Evolutionary conservation across 2,888 invertebrate species (phyloP).

Genomic region (Camponotus fellah): DNA sequence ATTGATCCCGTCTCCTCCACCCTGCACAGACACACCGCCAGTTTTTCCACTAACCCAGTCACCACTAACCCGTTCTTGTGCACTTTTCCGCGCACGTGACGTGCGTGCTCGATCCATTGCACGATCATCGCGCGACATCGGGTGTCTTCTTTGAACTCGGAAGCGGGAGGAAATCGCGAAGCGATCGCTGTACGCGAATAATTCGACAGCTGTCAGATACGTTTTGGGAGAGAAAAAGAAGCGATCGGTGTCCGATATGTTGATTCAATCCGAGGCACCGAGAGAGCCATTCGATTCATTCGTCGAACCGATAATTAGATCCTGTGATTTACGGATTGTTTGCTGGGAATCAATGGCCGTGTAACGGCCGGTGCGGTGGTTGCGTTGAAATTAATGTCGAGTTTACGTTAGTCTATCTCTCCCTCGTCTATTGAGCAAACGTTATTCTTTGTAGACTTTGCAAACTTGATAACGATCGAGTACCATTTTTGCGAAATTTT

Average conservation of each 20-base stretch:
- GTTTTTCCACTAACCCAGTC: conserved; percentile 10
- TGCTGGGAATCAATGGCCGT: conserved; percentile 42
- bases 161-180: conserved; percentile 15
- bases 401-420: conserved; percentile 38
- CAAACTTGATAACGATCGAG: conserved; percentile 48
- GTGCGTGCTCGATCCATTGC: conserved; percentile 1
- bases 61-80: conserved; percentile 55
- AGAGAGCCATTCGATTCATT: conserved; percentile 37
- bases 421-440: conserved; percentile 25
- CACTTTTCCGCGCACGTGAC: conserved; percentile 10
- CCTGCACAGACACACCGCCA: conserved; percentile 30
- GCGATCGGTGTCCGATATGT: conserved; percentile 43
- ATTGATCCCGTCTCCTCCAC: conserved; percentile 41
- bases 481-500: conserved; percentile 8
- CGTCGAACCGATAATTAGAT: conserved; percentile 51
- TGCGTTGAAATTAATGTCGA: conserved; percentile 38
- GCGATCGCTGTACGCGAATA: background rate
- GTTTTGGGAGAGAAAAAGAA: conserved; percentile 3
- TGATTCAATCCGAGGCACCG: conserved; percentile 59
- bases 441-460: conserved; percentile 39
- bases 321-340: conserved; percentile 53
- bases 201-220: background rate
- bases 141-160: conserved; percentile 52
- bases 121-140: conserved; percentile 22
- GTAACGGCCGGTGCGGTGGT: conserved; percentile 1